Base-by-base conservation (phyloP, 1,140 invertebrate genomes). In the Lasaia peninsularis region DNA sequence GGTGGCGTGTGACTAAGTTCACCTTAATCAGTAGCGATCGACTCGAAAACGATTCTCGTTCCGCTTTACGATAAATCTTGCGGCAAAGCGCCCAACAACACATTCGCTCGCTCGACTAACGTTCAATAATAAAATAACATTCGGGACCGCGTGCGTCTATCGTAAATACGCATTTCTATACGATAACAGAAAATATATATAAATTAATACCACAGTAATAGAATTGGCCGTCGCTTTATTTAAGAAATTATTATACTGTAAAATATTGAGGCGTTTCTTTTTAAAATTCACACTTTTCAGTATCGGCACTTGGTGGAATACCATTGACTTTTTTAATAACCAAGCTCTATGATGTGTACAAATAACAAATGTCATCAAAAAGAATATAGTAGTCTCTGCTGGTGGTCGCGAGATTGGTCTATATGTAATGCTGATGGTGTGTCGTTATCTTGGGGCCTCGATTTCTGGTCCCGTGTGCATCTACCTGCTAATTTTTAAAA, bases 91-190 rank as follows among this genome's bases (percentile, higher is more conserved):
- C 40, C 40, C 40, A 48, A 48, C 40, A 57, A 57, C 48, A 33
- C 16, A 54, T 21, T 35, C 52, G 34, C 31, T 53, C 55, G 32
- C 31, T 37, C 56, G 48, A 57, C 56, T 51, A 18, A n/a, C 35
- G 37, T 44, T 31, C 37, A 55, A 48, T 31, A 44, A 56, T 48
- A 48, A 24, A 48, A 44, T 56, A 28, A 10, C 34, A 31, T 40
- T 32, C 33, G 40, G 52, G 18, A 12, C 24, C 40, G 18, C 37
- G 34, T 37, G 11, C 16, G 33, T 48, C 6, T n/a, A 28, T n/a
- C n/a, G n/a, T 3, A 28, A 28, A 28, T 14, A 40, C 0, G 6
- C 7, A 16, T 10, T 40, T 9, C 14, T 40, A 40, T 40, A 40
- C 5, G 14, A 40, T 16, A 18, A 40, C 6, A 35, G 6, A 35